Percentiles rank a stretch among this genome's conserved stretches.
Evolutionary conservation across 1,140 invertebrate species (phyloP).

Genomic region (Augochlora pura): DNA sequence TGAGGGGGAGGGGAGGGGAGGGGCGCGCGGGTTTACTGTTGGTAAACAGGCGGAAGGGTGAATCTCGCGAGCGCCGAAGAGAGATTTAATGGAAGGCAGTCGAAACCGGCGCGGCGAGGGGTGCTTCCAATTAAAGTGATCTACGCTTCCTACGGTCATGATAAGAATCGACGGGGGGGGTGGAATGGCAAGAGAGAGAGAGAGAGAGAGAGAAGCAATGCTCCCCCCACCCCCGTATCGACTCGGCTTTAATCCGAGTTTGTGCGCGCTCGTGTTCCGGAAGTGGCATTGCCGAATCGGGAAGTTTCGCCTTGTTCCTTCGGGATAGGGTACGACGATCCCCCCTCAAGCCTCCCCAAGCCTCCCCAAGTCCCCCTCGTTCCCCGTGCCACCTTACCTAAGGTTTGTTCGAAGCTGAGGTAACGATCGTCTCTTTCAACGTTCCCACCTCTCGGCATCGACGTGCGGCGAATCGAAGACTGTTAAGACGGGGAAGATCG

Average conservation of each 20-base stretch:
- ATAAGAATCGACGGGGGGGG: conserved; percentile 43
- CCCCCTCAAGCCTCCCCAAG: no score
- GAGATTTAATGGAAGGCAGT: conserved; percentile 40
- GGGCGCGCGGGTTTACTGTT: conserved; percentile 29
- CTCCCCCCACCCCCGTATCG: background rate
- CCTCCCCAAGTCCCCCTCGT: no score
- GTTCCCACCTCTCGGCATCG: background rate
- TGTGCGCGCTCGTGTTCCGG: conserved; percentile 32
- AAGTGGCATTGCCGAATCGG: conserved; percentile 46
- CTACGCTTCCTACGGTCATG: conserved; percentile 38
- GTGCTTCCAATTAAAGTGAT: conserved; percentile 52
- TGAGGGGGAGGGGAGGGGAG: no score
- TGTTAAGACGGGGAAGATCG: background rate
- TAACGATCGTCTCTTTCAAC: conserved; percentile 26
- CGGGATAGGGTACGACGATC: conserved; percentile 12
- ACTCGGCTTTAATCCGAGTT: conserved; percentile 36
- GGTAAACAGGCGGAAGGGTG: background rate
- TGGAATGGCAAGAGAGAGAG: no score
- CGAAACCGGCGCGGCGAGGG: conserved; percentile 2
- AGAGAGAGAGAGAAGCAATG: no score
- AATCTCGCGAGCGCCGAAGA: conserved; percentile 25
- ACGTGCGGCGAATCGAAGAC: conserved; percentile 29
- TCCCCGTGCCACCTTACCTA: no score
- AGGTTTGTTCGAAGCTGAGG: no score
- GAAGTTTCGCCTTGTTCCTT: conserved; percentile 50